These are phyloP conservation scores for Seriola aureovittata DNA, from an alignment of 2,113 vertebrate species.

Conservation along the genomic window DNA sequence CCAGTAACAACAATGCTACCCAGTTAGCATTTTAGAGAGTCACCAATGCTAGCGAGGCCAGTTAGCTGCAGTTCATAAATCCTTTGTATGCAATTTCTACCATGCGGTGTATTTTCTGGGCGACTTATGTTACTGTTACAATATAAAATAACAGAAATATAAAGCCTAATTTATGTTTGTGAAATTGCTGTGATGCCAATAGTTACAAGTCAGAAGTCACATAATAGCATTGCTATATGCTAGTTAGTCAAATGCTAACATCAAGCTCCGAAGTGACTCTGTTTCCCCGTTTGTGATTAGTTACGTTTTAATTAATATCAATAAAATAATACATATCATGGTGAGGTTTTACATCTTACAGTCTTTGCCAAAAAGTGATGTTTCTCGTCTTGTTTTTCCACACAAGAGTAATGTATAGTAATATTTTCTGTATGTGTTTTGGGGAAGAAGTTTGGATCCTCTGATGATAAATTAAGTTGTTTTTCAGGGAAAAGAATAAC, in stretches of 20 bases:
- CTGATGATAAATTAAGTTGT: too few relatives aligned
- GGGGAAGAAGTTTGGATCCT: too few relatives aligned
- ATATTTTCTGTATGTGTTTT: too few relatives aligned
- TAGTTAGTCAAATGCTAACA: slow-evolving; percentile 45
- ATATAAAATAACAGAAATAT: accelerated
- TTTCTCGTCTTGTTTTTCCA: too few relatives aligned
- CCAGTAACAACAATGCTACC: slow-evolving; percentile 1
- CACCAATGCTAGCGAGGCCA: not conserved
- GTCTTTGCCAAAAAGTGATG: too few relatives aligned
- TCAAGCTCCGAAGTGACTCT: not conserved
- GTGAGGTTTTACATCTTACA: not conserved
- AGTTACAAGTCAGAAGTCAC: not conserved
- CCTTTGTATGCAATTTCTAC: not conserved
- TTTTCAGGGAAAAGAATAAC: too few relatives aligned
- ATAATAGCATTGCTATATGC: not conserved
- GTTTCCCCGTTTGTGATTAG: not conserved
- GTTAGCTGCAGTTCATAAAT: not conserved
- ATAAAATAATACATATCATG: not conserved
- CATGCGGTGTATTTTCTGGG: accelerated
- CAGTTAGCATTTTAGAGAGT: not conserved
- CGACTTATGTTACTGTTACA: accelerated
- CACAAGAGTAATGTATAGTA: too few relatives aligned
- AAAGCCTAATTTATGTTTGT: accelerated
- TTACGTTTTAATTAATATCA: not conserved
- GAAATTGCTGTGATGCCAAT: not conserved